Percentiles rank a stretch among this genome's conserved stretches.
Conservation (phyloP, 2,797 vertebrate genomes). For the Muscicapa striata region DNA sequence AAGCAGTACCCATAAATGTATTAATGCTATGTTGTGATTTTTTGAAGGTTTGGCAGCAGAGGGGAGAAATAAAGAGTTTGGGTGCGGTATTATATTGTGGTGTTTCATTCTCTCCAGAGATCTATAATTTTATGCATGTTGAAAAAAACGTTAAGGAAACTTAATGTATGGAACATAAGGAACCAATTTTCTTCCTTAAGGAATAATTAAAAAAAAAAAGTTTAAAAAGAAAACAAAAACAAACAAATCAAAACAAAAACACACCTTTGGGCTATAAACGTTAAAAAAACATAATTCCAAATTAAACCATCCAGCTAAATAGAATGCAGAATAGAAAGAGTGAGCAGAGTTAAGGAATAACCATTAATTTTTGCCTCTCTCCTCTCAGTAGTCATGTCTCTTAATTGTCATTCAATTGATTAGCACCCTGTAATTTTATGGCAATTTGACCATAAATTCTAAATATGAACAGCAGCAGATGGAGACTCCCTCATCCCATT, state of each 20-base stretch:
- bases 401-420: constrained; percentile 32
- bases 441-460: not conserved
- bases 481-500: not conserved
- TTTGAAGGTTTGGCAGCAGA: constrained; percentile 23
- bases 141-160: constrained; percentile 66
- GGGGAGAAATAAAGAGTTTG: not conserved
- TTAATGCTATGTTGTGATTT: constrained; percentile 9
- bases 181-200: constrained; percentile 69
- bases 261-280: constrained; percentile 62
- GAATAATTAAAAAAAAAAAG: not conserved
- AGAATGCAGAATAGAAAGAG: not conserved
- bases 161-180: constrained; percentile 67
- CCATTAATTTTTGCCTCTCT: not conserved
- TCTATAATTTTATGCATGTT: constrained; percentile 62
- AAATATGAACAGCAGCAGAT: not conserved
- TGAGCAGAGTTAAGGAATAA: not conserved
- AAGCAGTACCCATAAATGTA: not conserved
- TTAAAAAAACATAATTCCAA: not conserved
- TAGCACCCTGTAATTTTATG: not conserved
- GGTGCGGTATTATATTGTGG: constrained; percentile 25
- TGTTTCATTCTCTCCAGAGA: constrained; percentile 72
- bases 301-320: not conserved
- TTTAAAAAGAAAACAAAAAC: not conserved
- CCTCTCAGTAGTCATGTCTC: not conserved
- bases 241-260: not conserved